phyloP scores from a whole-genome alignment of 2,888 invertebrate species.

The Melinaea marsaeus region DNA sequence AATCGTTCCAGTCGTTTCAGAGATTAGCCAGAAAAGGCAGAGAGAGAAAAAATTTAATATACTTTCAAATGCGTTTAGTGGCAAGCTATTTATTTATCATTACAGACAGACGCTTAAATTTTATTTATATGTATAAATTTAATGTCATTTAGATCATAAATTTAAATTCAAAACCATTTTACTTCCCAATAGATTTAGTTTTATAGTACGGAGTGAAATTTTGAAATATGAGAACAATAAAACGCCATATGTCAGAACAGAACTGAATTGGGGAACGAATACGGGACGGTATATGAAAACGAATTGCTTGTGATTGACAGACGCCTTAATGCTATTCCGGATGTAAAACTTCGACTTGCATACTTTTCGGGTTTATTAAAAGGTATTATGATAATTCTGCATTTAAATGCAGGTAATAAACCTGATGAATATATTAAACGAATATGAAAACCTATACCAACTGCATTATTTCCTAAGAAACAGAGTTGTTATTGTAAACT shows the following conservation, averaged over 20 bases:
- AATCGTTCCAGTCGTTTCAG: too few relatives aligned
- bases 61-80: too few relatives aligned
- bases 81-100: too few relatives aligned
- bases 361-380: background rate
- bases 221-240: conserved; percentile 28
- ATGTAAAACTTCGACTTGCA: conserved; percentile 8
- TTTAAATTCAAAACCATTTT: background rate
- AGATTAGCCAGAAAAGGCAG: too few relatives aligned
- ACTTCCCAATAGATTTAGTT: background rate
- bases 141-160: background rate
- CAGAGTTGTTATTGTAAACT: too few relatives aligned
- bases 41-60: too few relatives aligned
- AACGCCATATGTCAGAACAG: conserved; percentile 25
- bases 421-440: background rate
- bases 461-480: too few relatives aligned
- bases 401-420: too few relatives aligned
- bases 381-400: too few relatives aligned
- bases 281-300: conserved; percentile 20
- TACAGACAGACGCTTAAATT: too few relatives aligned
- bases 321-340: conserved; percentile 15
- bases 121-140: background rate
- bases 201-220: conserved; percentile 17
- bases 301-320: conserved; percentile 26
- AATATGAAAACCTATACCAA: too few relatives aligned
- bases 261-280: conserved; percentile 19